These are phyloP conservation scores for Bicyclus anynana DNA, from an alignment of 1,140 invertebrate genomes.

Conservation along the genomic window DNA sequence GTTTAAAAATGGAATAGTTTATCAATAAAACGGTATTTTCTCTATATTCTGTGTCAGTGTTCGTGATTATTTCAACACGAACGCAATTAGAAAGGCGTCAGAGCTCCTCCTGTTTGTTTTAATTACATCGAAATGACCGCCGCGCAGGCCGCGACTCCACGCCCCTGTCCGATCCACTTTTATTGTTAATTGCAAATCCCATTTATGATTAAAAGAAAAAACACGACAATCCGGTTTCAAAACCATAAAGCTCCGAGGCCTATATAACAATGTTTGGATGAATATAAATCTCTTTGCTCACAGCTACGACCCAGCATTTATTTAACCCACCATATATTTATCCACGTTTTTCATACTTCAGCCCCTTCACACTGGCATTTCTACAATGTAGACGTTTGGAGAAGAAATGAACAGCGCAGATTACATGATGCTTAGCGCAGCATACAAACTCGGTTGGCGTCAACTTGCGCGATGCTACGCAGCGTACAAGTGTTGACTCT, in stretches of 20 bases:
- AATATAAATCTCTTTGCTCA: background rate
- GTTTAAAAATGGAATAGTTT: no score
- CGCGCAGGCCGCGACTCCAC: slow-evolving; percentile 40
- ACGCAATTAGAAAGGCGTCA: slow-evolving; percentile 72
- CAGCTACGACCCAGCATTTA: background rate
- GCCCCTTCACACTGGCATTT: no score
- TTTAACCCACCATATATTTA: no score
- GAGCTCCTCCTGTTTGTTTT: slow-evolving; percentile 72
- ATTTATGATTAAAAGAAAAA: slow-evolving; percentile 63
- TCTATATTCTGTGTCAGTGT: slow-evolving; percentile 51
- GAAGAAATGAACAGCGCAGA: no score
- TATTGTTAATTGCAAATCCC: slow-evolving; percentile 68
- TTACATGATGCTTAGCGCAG: no score
- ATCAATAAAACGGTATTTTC: slow-evolving; percentile 10
- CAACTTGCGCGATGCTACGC: no score
- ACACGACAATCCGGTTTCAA: slow-evolving; percentile 30
- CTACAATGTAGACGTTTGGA: no score
- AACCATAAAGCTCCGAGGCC: background rate
- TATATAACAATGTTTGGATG: background rate
- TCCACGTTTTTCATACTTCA: no score
- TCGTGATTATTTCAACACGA: slow-evolving; percentile 71
- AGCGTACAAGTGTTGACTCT: no score
- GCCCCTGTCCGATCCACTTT: slow-evolving; percentile 47
- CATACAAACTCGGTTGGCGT: no score
- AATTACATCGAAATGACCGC: slow-evolving; percentile 70